phyloP scores from a whole-genome alignment of 2,113 vertebrate species.

The Mohoua ochrocephala region DNA sequence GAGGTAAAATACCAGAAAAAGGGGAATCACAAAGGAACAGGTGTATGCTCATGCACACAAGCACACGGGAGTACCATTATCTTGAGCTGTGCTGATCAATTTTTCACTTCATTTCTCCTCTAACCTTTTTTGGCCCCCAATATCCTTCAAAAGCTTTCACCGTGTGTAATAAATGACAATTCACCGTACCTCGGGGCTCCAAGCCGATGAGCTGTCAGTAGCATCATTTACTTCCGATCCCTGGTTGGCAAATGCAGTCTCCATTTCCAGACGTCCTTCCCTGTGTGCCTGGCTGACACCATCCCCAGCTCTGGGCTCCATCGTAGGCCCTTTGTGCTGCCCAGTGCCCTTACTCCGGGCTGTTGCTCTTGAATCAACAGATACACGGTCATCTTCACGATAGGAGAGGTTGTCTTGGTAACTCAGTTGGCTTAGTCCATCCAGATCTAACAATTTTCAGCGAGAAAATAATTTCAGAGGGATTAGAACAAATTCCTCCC shows the following conservation, averaged over 20 bases:
- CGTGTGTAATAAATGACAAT: background rate
- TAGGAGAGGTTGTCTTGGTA: conserved; percentile 72
- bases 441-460: conserved; percentile 75
- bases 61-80: background rate
- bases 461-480: conserved; percentile 47
- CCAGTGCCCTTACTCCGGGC: background rate
- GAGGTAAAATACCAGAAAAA: background rate
- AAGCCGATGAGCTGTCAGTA: conserved; percentile 81
- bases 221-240: conserved; percentile 73
- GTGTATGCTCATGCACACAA: background rate
- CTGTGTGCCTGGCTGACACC: conserved; percentile 45
- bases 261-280: conserved; percentile 66
- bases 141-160: background rate
- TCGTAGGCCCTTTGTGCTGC: background rate
- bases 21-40: background rate
- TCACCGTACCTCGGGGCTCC: conserved; percentile 84
- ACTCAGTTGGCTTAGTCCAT: conserved; percentile 68
- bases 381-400: conserved; percentile 58
- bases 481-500: background rate
- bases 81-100: background rate
- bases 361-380: conserved; percentile 48
- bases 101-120: conserved; percentile 3
- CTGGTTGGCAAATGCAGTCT: conserved; percentile 62
- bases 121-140: background rate
- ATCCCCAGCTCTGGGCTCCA: background rate